Evolutionary conservation across 1,140 invertebrate species (phyloP), one percentile per base, ranked within the genome.

Genomic region (Leptestheria dahalacensis): DNA sequence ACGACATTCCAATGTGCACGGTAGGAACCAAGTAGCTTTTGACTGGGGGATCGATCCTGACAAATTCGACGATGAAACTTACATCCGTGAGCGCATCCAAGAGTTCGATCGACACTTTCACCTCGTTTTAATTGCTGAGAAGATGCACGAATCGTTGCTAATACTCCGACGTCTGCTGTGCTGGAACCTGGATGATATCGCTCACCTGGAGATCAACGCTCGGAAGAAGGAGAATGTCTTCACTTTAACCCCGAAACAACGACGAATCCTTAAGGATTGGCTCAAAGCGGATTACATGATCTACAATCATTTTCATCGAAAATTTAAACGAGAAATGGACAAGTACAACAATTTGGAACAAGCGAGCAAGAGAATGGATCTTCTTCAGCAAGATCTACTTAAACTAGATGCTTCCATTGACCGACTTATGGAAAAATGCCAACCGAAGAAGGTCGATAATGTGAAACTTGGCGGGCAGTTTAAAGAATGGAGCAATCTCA

Each of bases 71-170:
- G 63, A 64, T 24, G 26, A 47, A 2, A 41, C 52, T 18, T 56
- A 50, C 12, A 50, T 69, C 10, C 46, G 28, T 9, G 59, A 67
- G 28, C 63, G 65, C 6, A 69, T 72, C 33, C 48, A 60, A 24
- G 62, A 67, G 41, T 62, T 75, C 0, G 72, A 76, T 15, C 60
- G 57, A n/a, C 63, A 72, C 23, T 78, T 79, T 64, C 67, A 74
- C 59, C 65, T 78, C 3, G 71, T 79, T 18, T 70, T 79, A 70
- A 72, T 79, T 23, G 67, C 73, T 1, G 77, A 79, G 62, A 69
- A 72, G 62, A 74, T 78, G 65, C 74, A 78, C 56, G 74, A 76
- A 62, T 78, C 77, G 1, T 62, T 78, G 12, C 68, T 79, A 33
- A 65, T 79, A 10, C 65, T 79, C 33, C 68, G 66, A 25, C 64